Conservation (phyloP, 2,888 invertebrate genomes). For the Drosophila peninsularis region DNA sequence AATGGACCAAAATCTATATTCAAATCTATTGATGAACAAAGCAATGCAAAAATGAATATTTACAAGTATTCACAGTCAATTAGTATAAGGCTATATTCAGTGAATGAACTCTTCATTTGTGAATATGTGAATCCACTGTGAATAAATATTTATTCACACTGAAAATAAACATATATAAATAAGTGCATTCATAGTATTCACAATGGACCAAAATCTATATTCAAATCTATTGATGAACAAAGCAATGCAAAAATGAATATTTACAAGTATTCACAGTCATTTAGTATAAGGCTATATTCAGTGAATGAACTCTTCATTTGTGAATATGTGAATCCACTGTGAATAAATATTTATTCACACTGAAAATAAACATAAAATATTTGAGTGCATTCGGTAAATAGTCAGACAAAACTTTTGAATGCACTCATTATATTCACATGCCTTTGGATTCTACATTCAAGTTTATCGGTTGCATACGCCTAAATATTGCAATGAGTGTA, state of each 20-base stretch:
- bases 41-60: too few species aligned
- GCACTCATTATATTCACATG: background rate
- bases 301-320: background rate
- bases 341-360: too few species aligned
- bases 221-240: too few species aligned
- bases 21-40: too few species aligned
- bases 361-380: background rate
- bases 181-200: background rate
- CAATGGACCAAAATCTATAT: background rate
- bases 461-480: too few species aligned
- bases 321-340: background rate
- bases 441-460: background rate
- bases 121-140: background rate
- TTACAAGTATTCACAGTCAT: background rate
- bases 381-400: too few species aligned
- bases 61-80: background rate
- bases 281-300: background rate
- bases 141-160: too few species aligned
- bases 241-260: too few species aligned
- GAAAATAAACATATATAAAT: background rate
- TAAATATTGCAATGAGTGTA: slow-evolving; percentile 1
- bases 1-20: background rate
- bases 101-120: background rate
- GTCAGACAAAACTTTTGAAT: too few species aligned
- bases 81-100: background rate